Evolutionary conservation across 2,888 invertebrate species (phyloP).

Genomic region (Stenotaenia linearis): DNA sequence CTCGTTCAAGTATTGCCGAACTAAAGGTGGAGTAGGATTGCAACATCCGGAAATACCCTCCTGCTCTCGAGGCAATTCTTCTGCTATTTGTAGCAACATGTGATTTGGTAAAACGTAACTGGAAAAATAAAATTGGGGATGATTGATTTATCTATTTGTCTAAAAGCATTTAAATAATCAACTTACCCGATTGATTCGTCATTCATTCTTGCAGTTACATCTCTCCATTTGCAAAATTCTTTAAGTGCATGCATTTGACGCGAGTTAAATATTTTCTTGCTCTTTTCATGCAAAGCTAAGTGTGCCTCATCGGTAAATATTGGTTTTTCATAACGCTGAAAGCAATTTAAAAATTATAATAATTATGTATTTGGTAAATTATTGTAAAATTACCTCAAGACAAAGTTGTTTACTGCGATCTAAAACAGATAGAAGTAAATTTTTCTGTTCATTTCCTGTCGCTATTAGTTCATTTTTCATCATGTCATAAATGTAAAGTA

Average conservation of each 20-base stretch:
- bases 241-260: slow-evolving; percentile 76
- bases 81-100: slow-evolving; percentile 85
- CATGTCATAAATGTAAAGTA: slow-evolving; percentile 79
- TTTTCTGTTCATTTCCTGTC: slow-evolving; percentile 56
- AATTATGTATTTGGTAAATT: not conserved
- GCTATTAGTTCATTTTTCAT: slow-evolving; percentile 69
- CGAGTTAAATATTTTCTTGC: slow-evolving; percentile 73
- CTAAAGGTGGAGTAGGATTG: slow-evolving; percentile 79
- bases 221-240: slow-evolving; percentile 81
- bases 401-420: slow-evolving; percentile 70
- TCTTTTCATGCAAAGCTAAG: slow-evolving; percentile 68
- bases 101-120: slow-evolving; percentile 92
- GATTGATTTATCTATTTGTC: not conserved
- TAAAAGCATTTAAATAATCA: slow-evolving; percentile 44
- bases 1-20: slow-evolving; percentile 55
- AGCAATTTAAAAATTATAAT: slow-evolving; percentile 33
- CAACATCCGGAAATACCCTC: slow-evolving; percentile 91
- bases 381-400: slow-evolving; percentile 52
- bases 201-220: slow-evolving; percentile 69
- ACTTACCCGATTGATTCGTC: slow-evolving; percentile 87
- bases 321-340: slow-evolving; percentile 73
- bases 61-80: slow-evolving; percentile 79
- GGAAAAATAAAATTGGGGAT: too few relatives aligned
- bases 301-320: slow-evolving; percentile 63
- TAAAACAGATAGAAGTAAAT: slow-evolving; percentile 64